Conservation (phyloP, 2,113 vertebrate genomes). For the Amia ocellicauda region DNA sequence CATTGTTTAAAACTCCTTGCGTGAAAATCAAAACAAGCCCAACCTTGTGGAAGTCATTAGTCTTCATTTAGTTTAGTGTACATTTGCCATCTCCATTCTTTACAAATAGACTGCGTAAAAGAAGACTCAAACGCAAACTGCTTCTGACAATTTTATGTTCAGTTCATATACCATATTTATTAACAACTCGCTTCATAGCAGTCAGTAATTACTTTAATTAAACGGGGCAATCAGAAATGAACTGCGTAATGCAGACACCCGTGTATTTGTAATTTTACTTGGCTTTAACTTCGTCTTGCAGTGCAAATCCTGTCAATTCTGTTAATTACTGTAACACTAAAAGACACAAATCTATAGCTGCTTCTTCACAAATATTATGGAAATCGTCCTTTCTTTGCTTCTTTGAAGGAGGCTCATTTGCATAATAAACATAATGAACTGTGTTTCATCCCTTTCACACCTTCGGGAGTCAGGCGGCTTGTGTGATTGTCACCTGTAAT, state of each 20-base stretch:
- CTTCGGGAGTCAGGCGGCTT: neutral
- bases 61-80: too few species aligned
- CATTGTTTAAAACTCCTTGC: too few species aligned
- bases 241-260: conserved; percentile 13
- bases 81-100: too few species aligned
- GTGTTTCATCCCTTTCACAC: conserved; percentile 17
- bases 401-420: conserved; percentile 51
- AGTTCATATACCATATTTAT: too few species aligned
- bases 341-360: conserved; percentile 21
- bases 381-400: conserved; percentile 51
- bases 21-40: too few species aligned
- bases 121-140: too few species aligned
- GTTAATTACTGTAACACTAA: conserved; percentile 12
- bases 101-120: too few species aligned
- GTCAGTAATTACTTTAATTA: too few species aligned
- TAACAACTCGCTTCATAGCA: too few species aligned
- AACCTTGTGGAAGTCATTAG: too few species aligned
- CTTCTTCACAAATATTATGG: conserved; percentile 60
- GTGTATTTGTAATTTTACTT: conserved; percentile 15
- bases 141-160: too few species aligned
- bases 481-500: neutral
- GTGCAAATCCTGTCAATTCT: conserved; percentile 8
- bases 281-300: conserved; percentile 4
- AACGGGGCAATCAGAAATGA: conserved; percentile 9
- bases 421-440: conserved; percentile 52